phyloP scores from a whole-genome alignment of 2,113 vertebrate species.

The Cephalopholis sonnerati region DNA sequence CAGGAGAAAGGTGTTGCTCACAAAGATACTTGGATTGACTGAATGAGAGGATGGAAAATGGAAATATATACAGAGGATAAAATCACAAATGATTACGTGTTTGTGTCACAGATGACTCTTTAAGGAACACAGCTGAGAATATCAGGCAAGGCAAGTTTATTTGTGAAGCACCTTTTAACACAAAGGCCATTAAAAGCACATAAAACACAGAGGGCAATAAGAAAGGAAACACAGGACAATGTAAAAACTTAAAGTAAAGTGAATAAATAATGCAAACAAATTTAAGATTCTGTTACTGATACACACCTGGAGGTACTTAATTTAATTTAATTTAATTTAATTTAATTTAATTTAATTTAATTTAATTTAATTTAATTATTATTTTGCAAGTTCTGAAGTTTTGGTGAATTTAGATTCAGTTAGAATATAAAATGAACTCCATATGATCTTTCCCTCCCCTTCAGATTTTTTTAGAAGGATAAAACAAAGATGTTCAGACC shows the following conservation, averaged over 20 bases:
- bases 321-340: too few species aligned
- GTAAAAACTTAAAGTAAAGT: background rate
- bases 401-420: background rate
- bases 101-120: background rate
- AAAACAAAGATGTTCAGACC: constrained; percentile 58
- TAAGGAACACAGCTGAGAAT: background rate
- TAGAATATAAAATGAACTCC: background rate
- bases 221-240: background rate
- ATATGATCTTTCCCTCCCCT: background rate
- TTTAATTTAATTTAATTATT: background rate
- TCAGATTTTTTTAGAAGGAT: constrained; percentile 19
- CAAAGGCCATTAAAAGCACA: background rate
- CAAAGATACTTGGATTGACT: background rate
- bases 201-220: background rate
- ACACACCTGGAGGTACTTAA: background rate
- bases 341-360: too few species aligned
- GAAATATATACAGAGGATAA: background rate
- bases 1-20: background rate
- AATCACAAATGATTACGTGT: background rate
- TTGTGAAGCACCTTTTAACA: background rate
- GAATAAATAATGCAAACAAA: background rate
- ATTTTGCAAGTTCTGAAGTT: background rate
- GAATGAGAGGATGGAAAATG: background rate
- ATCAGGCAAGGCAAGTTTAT: background rate
- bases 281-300: background rate